phyloP scores from a whole-genome alignment of 2,888 invertebrate species.

The Dryocosmus kuriphilus region DNA sequence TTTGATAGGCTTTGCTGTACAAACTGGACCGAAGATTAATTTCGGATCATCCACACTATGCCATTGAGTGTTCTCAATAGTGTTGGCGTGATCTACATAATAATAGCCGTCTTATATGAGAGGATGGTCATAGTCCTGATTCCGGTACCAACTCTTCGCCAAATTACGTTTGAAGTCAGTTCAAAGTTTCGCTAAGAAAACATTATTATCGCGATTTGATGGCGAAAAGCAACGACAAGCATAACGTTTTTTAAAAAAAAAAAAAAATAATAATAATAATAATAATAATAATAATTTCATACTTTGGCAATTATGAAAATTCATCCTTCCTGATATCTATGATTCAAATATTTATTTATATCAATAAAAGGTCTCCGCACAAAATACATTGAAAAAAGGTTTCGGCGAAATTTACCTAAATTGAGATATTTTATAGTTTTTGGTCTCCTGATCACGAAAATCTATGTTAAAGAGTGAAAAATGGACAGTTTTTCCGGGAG shows the following conservation, averaged over 20 bases:
- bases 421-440: too few relatives aligned
- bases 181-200: not conserved
- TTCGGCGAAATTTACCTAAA: too few relatives aligned
- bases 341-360: too few relatives aligned
- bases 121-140: constrained; percentile 12
- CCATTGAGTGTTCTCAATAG: constrained; percentile 51
- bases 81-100: constrained; percentile 56
- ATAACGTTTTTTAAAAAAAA: not conserved
- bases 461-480: too few relatives aligned
- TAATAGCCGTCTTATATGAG: constrained; percentile 45
- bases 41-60: constrained; percentile 53
- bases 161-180: constrained; percentile 8
- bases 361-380: too few relatives aligned
- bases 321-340: too few relatives aligned
- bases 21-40: constrained; percentile 49
- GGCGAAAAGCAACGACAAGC: not conserved
- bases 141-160: not conserved
- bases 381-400: too few relatives aligned
- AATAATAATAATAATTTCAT: too few relatives aligned
- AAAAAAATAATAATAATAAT: not conserved
- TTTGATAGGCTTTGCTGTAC: not conserved
- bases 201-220: not conserved
- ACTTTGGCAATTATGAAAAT: too few relatives aligned
- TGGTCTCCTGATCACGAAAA: too few relatives aligned
- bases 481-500: too few relatives aligned